Evolutionary conservation across 2,888 invertebrate species (phyloP), one percentile per base, ranked within the genome.

Genomic region (Pachymerium ferrugineum): DNA sequence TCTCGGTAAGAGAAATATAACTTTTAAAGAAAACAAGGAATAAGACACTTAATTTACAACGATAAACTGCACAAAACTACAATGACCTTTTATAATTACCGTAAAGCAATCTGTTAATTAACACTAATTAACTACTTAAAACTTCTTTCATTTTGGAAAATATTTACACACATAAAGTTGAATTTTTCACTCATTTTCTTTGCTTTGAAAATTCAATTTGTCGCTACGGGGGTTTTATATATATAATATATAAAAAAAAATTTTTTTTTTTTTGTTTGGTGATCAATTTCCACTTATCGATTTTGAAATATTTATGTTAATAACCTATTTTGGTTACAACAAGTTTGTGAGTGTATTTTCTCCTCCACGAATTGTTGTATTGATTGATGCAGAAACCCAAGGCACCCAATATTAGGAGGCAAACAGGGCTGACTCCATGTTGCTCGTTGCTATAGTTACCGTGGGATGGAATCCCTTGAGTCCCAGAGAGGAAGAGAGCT

Each of bases 351-450:
- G 16, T 47, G 47, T 47, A 47, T 47, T 47, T 47, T 47, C 47
- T 22, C 19, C 22, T 47, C 16, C 47, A 47, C 47, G n/a, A 47
- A 47, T 22, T 47, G 47, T 47, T 47, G 47, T 47, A 47, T 47
- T 47, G 47, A 47, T 47, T 47, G 47, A 47, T 47, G 47, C 47
- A 47, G 47, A 47, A 47, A 47, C 47, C 47, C 47, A 47, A 47
- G 47, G 47, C 47, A 47, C 47, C 47, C 47, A 47, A 47, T 47
- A 47, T 47, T 47, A 47, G 47, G 47, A 47, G 19, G 47, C 47
- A 47, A 47, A 47, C 47, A 47, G 47, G 47, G 47, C 47, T 47
- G 47, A 47, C 47, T 47, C 47, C 47, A 47, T 47, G 47, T 47
- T 47, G 22, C 47, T 47, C 47, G 47, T 47, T 47, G 47, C 47